phyloP scores from a whole-genome alignment of 1,140 invertebrate genomes.

The Geopemphigus sp. region DNA sequence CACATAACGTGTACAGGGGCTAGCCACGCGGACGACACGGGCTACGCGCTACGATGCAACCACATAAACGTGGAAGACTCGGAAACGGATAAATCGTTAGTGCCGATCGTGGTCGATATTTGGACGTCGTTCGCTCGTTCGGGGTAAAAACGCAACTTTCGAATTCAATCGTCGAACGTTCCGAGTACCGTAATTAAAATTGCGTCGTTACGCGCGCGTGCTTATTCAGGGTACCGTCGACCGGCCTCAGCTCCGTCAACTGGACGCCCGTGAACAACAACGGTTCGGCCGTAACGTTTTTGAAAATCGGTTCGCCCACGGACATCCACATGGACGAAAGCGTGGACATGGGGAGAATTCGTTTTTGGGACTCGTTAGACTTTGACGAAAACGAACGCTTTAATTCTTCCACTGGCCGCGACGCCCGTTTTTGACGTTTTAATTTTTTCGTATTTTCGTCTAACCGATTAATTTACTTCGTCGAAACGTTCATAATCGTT shows the following conservation, averaged over 20 bases:
- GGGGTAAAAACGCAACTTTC: too few relatives aligned
- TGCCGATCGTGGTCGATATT: constrained; percentile 32
- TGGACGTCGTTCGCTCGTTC: constrained; percentile 48
- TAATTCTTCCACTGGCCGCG: too few relatives aligned
- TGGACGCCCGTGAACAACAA: constrained; percentile 48
- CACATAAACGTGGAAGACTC: background rate
- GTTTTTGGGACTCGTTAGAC: constrained; percentile 51
- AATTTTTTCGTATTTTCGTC: too few relatives aligned
- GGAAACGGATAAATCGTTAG: constrained; percentile 25
- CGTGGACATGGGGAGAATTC: constrained; percentile 26
- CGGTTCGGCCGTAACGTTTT: background rate
- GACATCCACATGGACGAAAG: constrained; percentile 11
- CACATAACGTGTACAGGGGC: constrained; percentile 46
- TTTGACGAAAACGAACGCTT: constrained; percentile 49
- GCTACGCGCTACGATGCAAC: constrained; percentile 46
- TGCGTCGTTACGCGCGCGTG: too few relatives aligned
- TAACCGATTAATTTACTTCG: too few relatives aligned
- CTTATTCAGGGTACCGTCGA: constrained; percentile 10
- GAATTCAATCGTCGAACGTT: too few relatives aligned
- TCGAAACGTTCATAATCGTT: too few relatives aligned
- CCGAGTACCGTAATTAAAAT: too few relatives aligned
- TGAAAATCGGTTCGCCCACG: constrained; percentile 38
- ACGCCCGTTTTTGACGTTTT: too few relatives aligned
- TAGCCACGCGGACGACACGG: constrained; percentile 52
- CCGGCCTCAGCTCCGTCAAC: background rate